Evolutionary conservation across 92 coral and sea anemone species (phyloP), one percentile per base, ranked within the genome.

Genomic region (Palythoa heliodiscus): DNA sequence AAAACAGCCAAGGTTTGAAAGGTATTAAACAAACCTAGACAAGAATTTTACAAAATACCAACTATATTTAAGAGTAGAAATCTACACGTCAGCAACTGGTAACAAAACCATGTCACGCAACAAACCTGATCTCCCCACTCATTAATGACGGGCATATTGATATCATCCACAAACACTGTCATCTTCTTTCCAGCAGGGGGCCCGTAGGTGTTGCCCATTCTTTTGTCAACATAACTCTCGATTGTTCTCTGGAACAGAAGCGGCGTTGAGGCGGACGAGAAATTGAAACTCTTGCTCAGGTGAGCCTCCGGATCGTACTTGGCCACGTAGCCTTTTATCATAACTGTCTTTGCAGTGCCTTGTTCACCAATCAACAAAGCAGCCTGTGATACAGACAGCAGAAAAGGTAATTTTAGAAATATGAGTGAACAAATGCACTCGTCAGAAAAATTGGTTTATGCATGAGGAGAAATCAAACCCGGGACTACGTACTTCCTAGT

Each of bases 311-410:
- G 95, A 74, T 96, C 98, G 89, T 91, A 91, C 72, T 96, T 96
- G 40, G 87, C 87, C 98, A 92, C 91, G 90, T 91, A 87, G 5
- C 98, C 98, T 85, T 96, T 96, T 76, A 96, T 92, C 98, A 96
- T 96, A 24, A 96, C 98, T 1, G 98, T 96, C 86, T 96, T 96
- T 52, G 98, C 98, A 11, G 98, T 96, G 3, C 98, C 98, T 91
- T 96, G 98, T 70, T 96, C 98, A 29, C 98, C 98, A 81, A 96
- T 96, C 78, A 96, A 88, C 53, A 96, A 79, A 4, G 98, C 98
- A 25, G 98, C 98, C 98, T 96, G 83, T 29, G 9, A 37, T 23
- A 20, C 1, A 7, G 24, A 43, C 48, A 43, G 0, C 48, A 43
- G n/a, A 43, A 43, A 43, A 7, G 48, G 48, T 43, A 43, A 43